Conservation (phyloP, 2,797 vertebrate species). For the Babyrousa celebensis region DNA sequence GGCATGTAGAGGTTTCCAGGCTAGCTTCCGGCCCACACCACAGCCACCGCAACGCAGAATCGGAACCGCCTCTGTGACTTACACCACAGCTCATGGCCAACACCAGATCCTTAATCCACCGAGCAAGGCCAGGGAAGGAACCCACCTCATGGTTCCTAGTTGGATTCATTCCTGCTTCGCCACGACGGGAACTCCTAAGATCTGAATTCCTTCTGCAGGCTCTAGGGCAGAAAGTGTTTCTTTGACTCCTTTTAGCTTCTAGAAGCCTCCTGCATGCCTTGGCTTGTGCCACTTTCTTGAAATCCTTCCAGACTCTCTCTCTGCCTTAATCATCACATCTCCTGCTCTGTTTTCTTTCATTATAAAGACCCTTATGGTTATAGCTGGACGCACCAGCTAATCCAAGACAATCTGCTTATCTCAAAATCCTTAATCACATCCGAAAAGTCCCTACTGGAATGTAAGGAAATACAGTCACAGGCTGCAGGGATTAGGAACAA, state of each 20-base stretch:
- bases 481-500: background rate
- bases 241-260: background rate
- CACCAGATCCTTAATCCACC: too few species aligned
- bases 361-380: background rate
- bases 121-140: too few species aligned
- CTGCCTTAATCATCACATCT: background rate
- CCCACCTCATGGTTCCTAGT: too few species aligned
- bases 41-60: too few species aligned
- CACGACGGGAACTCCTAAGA: background rate
- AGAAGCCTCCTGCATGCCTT: background rate
- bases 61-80: too few species aligned
- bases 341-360: background rate
- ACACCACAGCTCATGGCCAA: too few species aligned
- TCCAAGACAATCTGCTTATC: background rate
- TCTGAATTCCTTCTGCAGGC: background rate
- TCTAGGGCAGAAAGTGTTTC: background rate
- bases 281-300: background rate
- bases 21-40: too few species aligned
- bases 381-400: background rate
- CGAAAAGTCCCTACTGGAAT: background rate
- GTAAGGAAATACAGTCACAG: background rate
- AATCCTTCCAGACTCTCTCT: background rate
- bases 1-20: too few species aligned
- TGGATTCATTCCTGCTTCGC: too few species aligned
- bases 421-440: background rate